phyloP scores from a whole-genome alignment of 2,797 vertebrate genomes.

The Vespertilio murinus region DNA sequence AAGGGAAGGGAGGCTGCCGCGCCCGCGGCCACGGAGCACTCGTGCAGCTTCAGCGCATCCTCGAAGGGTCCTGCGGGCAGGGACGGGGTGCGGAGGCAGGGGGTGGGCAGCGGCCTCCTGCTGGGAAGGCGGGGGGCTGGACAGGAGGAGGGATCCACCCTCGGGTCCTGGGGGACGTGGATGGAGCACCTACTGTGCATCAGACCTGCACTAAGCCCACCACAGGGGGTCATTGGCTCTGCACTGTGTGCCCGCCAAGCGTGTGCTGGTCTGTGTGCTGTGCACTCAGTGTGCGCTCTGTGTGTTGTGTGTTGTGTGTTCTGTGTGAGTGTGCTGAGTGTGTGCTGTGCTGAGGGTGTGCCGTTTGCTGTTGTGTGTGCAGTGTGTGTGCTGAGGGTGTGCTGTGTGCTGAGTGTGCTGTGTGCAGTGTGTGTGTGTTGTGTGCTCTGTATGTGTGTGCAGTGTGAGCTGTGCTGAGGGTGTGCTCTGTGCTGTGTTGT shows the following conservation, averaged over 20 bases:
- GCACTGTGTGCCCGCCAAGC: not conserved
- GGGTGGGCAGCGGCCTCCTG: not conserved
- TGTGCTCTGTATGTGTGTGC: no score
- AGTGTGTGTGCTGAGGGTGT: no score
- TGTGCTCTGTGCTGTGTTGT: no score
- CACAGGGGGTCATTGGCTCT: fast-evolving
- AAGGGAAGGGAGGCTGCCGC: constrained; percentile 74
- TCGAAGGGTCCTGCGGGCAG: constrained; percentile 91
- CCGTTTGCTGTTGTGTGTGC: no score
- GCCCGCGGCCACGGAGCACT: constrained; percentile 81
- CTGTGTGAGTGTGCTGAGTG: no score
- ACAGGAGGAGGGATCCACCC: not conserved
- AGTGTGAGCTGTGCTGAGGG: not conserved
- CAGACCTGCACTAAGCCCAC: not conserved
- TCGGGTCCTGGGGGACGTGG: not conserved
- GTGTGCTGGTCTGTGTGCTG: no score
- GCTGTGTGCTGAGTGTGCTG: no score
- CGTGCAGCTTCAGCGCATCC: constrained; percentile 94
- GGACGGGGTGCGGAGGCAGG: not conserved
- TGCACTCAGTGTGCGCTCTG: no score
- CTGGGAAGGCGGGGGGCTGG: not conserved
- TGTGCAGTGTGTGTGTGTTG: not conserved
- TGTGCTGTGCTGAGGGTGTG: no score
- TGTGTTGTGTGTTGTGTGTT: no score
- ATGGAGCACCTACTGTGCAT: fast-evolving